phyloP scores from a whole-genome alignment of 2,888 invertebrate species.

The Lymantria monacha region DNA sequence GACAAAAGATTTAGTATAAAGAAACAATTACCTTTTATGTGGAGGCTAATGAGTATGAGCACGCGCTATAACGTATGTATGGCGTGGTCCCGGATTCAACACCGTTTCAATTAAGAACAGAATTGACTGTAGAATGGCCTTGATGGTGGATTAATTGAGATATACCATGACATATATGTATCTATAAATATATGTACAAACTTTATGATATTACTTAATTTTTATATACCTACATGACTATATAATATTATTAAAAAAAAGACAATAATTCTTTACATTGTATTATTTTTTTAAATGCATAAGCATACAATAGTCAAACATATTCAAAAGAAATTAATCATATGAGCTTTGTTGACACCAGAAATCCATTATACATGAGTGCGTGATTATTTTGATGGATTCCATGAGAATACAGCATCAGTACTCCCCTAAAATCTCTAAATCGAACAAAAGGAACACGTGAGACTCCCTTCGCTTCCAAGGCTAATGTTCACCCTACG shows the following conservation, averaged over 20 bases:
- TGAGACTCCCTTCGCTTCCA: conserved; percentile 72
- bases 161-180: not conserved
- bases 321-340: conserved; percentile 58
- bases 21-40: conserved; percentile 75
- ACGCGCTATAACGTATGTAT: conserved; percentile 22
- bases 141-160: conserved; percentile 29
- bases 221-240: too few relatives aligned
- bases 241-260: too few relatives aligned
- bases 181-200: too few relatives aligned
- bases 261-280: too few relatives aligned
- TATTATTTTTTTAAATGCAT: conserved; percentile 6
- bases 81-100: conserved; percentile 17
- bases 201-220: too few relatives aligned
- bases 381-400: conserved; percentile 79
- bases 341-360: conserved; percentile 65
- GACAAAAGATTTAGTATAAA: conserved; percentile 67
- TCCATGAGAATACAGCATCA: conserved; percentile 74
- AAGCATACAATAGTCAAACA: conserved; percentile 33
- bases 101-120: conserved; percentile 36
- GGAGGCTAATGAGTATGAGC: conserved; percentile 54
- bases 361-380: conserved; percentile 73
- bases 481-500: conserved; percentile 79
- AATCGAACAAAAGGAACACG: conserved; percentile 79
- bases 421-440: conserved; percentile 79
- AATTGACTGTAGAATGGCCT: conserved; percentile 22